Evolutionary conservation across 1,140 invertebrate species (phyloP).

Genomic region (Odontomachus brunneus): DNA sequence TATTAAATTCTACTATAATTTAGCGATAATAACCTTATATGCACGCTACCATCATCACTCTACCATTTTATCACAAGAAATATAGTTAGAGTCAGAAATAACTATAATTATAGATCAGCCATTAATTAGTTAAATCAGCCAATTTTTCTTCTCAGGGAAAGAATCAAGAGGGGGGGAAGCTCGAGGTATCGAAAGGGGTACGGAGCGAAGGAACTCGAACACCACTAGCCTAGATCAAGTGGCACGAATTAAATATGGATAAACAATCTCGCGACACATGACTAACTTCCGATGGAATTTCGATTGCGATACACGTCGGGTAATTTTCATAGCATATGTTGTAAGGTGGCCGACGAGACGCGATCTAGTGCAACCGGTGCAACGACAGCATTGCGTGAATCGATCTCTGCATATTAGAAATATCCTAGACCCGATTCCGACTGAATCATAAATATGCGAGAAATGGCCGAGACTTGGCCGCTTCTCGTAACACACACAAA

Average conservation of each 20-base stretch:
- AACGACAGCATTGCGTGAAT: conserved; percentile 3
- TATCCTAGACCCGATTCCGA: neutral
- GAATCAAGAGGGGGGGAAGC: no score
- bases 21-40: no score
- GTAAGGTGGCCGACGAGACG: neutral
- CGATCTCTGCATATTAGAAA: neutral
- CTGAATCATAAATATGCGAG: conserved; percentile 26
- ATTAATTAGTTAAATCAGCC: no score
- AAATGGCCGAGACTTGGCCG: neutral
- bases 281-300: conserved; percentile 30
- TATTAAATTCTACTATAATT: no score
- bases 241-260: conserved; percentile 18
- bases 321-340: conserved; percentile 19
- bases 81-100: no score
- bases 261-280: conserved; percentile 44
- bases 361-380: neutral
- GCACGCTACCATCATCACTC: no score
- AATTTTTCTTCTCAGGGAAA: no score
- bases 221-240: neutral
- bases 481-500: neutral
- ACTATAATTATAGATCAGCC: no score
- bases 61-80: no score
- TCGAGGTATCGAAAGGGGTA: no score
- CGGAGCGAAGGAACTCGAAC: no score
- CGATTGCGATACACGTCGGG: conserved; percentile 8